Base-by-base conservation (phyloP, 2,113 vertebrate species). In the Mirounga angustirostris region DNA sequence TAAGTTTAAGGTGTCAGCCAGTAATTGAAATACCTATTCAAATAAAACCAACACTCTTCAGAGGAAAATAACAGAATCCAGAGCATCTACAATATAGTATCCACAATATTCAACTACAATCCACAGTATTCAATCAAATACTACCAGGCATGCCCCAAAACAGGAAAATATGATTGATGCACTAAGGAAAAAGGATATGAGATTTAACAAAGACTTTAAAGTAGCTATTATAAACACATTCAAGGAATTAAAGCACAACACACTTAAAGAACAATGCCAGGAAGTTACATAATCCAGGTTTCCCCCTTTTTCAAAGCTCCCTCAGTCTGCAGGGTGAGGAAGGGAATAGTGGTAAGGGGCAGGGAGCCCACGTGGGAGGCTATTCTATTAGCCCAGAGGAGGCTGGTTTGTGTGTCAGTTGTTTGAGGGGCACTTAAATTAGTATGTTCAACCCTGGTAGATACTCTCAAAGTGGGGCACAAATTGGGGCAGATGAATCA, bases 11-110 rank as follows among this genome's bases (percentile, higher is more conserved):
- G 14, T 59, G 19, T 65, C 50, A 79, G 22, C 9, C 61, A 54
- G 61, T 11, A 69, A 79, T 2, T 61, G 59, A 73, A 79, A 40
- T 56, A 73, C 0, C 22, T 19, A 81, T 74, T 63, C 67, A 84
- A 61, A 74, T 40, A 84, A 89, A 85, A 19, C 19, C 67, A 95
- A 13, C 50, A 81, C 22, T 85, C 63, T 81, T 74, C 69, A 85
- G n/a, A 93, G 86, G 40, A 91, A 73, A 76, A 61, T 59, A 93
- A 82, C 54, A 80, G 78, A 93, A 89, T 61, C 71, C 36, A 79
- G 80, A 91, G 26, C 16, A 22, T 94, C 4, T n/a, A 85, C 15
- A 80, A n/a, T 22, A 90, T 4, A 50, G 7, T 46, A n/a, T 63
- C n/a, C 11, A 40, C 16, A 78, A 67, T 30, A 74, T 33, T 91